Evolutionary conservation across 92 coral and sea anemone species (phyloP).

Genomic region (Desmophyllum pertusum): DNA sequence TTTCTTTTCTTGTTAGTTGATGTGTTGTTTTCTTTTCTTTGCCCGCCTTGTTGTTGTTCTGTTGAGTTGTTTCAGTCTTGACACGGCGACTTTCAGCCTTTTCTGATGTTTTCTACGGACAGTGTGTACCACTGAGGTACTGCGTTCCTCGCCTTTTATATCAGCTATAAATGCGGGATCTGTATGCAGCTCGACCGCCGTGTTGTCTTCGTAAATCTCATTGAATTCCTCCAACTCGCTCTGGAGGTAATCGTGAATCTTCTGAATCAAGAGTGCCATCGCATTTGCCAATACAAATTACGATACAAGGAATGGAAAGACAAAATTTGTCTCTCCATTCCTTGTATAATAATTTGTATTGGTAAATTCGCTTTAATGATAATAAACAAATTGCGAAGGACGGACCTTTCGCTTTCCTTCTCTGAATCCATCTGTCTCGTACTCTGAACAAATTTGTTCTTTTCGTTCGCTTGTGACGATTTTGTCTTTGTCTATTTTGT

Average conservation of each 20-base stretch:
- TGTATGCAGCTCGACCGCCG: not conserved
- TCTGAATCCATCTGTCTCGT: not conserved
- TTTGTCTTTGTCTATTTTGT: not conserved
- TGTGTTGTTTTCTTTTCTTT: not conserved
- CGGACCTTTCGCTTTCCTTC: not conserved
- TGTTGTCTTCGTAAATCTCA: not conserved
- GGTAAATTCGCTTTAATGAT: no score
- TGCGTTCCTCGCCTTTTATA: slow-evolving; percentile 21
- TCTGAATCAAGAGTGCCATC: not conserved
- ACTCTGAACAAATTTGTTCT: not conserved
- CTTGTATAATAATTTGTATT: no score
- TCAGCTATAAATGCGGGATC: not conserved
- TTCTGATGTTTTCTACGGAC: not conserved
- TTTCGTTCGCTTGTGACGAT: not conserved
- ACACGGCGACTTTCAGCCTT: not conserved
- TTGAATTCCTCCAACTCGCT: not conserved
- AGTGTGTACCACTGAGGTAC: not conserved
- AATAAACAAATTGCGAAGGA: not conserved
- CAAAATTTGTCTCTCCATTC: no score
- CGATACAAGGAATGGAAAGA: not conserved
- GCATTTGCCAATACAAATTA: not conserved
- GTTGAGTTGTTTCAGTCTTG: not conserved
- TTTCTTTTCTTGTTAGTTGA: not conserved
- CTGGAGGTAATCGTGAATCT: not conserved
- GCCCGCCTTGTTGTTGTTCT: not conserved